A percentile compares a stretch with the other conserved stretches of the same genome.
phyloP scores from a whole-genome alignment of 2,888 invertebrate species.

The Trachelus stipa region DNA sequence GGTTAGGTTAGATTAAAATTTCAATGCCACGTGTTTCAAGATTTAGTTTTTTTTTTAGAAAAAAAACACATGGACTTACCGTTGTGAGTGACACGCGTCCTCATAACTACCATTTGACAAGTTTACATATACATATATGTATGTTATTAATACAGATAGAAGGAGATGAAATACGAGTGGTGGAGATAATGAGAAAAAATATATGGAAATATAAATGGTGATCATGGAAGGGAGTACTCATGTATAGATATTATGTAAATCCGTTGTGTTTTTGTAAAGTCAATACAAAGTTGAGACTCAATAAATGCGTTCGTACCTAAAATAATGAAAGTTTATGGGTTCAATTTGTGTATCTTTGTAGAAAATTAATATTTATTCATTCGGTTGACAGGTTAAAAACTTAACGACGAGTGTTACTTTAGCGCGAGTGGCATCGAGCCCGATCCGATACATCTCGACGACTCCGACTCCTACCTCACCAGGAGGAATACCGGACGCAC shows the following conservation, averaged over 20 bases:
- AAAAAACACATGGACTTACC: too few species aligned
- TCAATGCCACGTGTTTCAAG: too few species aligned
- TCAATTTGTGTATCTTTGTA: slow-evolving; percentile 12
- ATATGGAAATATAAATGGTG: background rate
- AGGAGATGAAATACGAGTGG: background rate
- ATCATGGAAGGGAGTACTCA: background rate
- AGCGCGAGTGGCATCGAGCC: background rate
- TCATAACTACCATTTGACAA: too few species aligned
- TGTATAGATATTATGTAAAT: background rate
- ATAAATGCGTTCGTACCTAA: background rate
- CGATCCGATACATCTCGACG: background rate
- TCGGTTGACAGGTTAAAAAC: slow-evolving; percentile 58
- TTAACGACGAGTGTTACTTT: slow-evolving; percentile 40
- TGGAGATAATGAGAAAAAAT: background rate
- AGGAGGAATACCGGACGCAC: slow-evolving; percentile 28
- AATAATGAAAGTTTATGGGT: background rate
- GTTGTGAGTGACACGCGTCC: too few species aligned
- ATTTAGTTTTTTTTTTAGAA: too few species aligned
- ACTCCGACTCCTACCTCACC: slow-evolving; percentile 31
- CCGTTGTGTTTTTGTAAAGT: background rate
- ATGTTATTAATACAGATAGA: background rate
- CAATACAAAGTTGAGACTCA: background rate
- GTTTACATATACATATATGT: background rate
- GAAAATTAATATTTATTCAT: slow-evolving; percentile 61
- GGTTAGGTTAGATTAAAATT: too few species aligned